These are phyloP conservation scores for Ochropacha duplaris DNA, from an alignment of 2,888 invertebrate species.

Conservation along the genomic window DNA sequence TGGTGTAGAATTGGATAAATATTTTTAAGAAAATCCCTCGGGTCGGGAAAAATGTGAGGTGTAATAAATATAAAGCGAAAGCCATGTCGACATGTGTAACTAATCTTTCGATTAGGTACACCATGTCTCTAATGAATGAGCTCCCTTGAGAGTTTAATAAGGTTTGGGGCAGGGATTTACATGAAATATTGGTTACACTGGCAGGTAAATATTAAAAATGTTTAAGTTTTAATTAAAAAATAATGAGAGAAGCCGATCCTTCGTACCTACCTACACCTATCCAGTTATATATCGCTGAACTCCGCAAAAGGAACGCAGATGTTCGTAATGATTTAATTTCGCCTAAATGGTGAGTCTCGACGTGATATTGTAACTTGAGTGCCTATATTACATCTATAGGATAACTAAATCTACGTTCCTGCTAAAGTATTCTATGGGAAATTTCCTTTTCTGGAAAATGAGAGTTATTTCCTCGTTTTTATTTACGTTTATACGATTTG, in stretches of 20 bases:
- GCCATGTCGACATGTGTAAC: slow-evolving; percentile 73
- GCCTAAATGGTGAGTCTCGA: slow-evolving; percentile 49
- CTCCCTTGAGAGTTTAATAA: slow-evolving; percentile 51
- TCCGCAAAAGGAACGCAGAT: slow-evolving; percentile 56
- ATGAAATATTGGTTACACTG: slow-evolving; percentile 40
- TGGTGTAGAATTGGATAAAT: slow-evolving; percentile 75
- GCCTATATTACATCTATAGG: slow-evolving; percentile 47
- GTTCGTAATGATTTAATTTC: slow-evolving; percentile 72
- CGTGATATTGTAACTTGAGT: slow-evolving; percentile 45
- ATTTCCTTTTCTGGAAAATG: slow-evolving; percentile 11
- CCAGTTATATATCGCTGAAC: slow-evolving; percentile 38
- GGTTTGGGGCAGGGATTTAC: slow-evolving; percentile 37
- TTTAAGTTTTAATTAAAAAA: slow-evolving; percentile 24
- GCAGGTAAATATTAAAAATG: slow-evolving; percentile 36
- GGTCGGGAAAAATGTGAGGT: slow-evolving; percentile 59
- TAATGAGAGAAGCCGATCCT: slow-evolving; percentile 32
- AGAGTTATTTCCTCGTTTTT: slow-evolving; percentile 15
- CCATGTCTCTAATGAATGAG: slow-evolving; percentile 49
- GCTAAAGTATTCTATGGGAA: slow-evolving; percentile 22
- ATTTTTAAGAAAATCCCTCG: slow-evolving; percentile 70
- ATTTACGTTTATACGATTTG: neutral
- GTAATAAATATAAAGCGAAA: slow-evolving; percentile 70
- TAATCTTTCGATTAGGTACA: slow-evolving; percentile 72
- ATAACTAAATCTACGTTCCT: slow-evolving; percentile 37
- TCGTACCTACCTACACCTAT: slow-evolving; percentile 43